Percentiles rank a stretch among this genome's conserved stretches.
Conservation (phyloP, 2,888 invertebrate genomes). For the Trisateles emortualis region DNA sequence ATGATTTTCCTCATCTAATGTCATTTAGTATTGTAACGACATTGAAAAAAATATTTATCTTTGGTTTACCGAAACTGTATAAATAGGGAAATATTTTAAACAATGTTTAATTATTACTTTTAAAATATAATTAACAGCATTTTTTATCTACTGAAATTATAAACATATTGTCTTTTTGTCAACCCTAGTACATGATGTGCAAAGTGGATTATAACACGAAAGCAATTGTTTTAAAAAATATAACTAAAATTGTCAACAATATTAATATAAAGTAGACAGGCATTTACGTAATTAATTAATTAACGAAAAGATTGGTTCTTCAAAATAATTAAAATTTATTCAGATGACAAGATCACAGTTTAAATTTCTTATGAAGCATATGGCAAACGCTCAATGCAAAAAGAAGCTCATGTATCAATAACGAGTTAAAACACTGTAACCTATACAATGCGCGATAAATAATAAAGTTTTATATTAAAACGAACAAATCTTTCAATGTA, state of each 20-base stretch:
- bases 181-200: slow-evolving; percentile 42
- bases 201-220: slow-evolving; percentile 42
- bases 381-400: slow-evolving; percentile 52
- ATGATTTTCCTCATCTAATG: slow-evolving; percentile 45
- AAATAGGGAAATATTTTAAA: no score
- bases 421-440: slow-evolving; percentile 19
- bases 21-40: slow-evolving; percentile 26
- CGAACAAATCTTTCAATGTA: slow-evolving; percentile 28
- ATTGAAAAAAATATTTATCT: slow-evolving; percentile 27
- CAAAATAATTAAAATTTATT: slow-evolving; percentile 29
- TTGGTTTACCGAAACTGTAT: no score
- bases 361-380: slow-evolving; percentile 58
- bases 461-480: background rate
- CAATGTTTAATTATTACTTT: no score
- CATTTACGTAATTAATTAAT: slow-evolving; percentile 22
- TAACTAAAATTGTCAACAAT: slow-evolving; percentile 34
- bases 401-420: slow-evolving; percentile 39
- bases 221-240: slow-evolving; percentile 45
- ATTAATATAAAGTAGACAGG: slow-evolving; percentile 11
- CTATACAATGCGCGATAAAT: slow-evolving; percentile 25
- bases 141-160: background rate
- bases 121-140: no score
- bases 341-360: slow-evolving; percentile 44
- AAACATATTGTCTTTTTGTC: slow-evolving; percentile 12
- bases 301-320: slow-evolving; percentile 12